Base-by-base conservation (phyloP, 2,113 vertebrate genomes). In the Corythaixoides concolor region DNA sequence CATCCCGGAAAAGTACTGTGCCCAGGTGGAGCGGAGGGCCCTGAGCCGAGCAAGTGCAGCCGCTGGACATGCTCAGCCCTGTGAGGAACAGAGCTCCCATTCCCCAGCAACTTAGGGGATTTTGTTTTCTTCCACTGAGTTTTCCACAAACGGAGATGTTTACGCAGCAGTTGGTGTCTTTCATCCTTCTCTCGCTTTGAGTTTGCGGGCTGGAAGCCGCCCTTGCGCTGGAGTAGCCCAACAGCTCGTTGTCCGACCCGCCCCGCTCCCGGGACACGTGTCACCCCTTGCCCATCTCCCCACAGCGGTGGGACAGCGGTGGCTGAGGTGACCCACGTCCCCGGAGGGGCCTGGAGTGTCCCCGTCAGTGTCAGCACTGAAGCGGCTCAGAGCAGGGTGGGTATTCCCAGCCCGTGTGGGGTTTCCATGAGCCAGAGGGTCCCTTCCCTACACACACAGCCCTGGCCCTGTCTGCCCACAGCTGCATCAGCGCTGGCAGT, bases 1-100 rank as follows among this genome's bases (percentile, higher is more conserved):
- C 12, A 97, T 99, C 53, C 97, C 98, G 0, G 99, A 99, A 63
- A 99, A 99, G 70, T 99, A 99, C 93, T 99, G 98, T 82, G 93
- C 79, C 2, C 96, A 98, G 64, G 98, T 99, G 52, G 98, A 99
- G 88, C 96, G 97, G 81, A 99, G 98, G 88, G 96, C 95, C 5
- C 75, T 82, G 23, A 26, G 33, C 73, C 19, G 16, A n/a, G 39
- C 27, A 39, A 2, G 10, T 41, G 20, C n/a, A 49, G 39, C 23
- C 26, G 37, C 55, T 3, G n/a, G 26, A n/a, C 73, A 19, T 5
- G 45, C 45, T 62, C 72, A 63, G 28, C 41, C 49, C 9, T 14
- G 1, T 1, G 2, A 32, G 43, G 26, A 53, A 43, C 12, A 1
- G 43, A 50, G 22, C 23, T 28, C 43, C 1, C 0, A 10, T 16